phyloP scores from a whole-genome alignment of 2,888 invertebrate genomes.

The Itoplectis maculator region DNA sequence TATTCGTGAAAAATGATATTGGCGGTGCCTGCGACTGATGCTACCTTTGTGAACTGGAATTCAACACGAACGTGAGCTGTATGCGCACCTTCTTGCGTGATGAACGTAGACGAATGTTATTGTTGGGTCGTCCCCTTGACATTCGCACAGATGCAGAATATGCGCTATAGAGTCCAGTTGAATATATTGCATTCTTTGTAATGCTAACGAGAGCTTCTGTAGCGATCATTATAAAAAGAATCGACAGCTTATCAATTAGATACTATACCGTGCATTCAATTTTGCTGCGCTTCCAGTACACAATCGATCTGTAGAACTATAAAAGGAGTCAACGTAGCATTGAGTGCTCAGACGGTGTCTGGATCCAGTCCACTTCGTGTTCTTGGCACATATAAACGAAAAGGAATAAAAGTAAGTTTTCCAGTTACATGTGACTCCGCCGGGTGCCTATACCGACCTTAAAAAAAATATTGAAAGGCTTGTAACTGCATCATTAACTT shows the following conservation, averaged over 20 bases:
- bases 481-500: not conserved
- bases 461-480: not conserved
- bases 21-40: too few relatives aligned
- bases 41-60: not conserved
- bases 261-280: not conserved
- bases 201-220: constrained; percentile 18
- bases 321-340: not conserved
- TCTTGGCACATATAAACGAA: not conserved
- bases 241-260: constrained; percentile 13
- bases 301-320: not conserved
- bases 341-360: not conserved
- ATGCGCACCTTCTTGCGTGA: not conserved
- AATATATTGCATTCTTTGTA: constrained; percentile 1
- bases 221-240: not conserved
- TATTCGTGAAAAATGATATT: not conserved
- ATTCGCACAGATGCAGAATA: constrained; percentile 13
- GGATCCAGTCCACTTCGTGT: not conserved
- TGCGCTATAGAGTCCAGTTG: not conserved
- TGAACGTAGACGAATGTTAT: not conserved
- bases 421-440: not conserved
- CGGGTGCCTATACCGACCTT: not conserved
- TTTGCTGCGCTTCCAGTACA: not conserved
- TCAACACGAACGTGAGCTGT: not conserved
- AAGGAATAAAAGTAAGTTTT: constrained; percentile 16
- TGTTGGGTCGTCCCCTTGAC: not conserved